A percentile compares a stretch with the other conserved stretches of the same genome.
These are phyloP conservation scores for Spilarctia lutea DNA, from an alignment of 2,888 invertebrate species.

Conservation along the genomic window DNA sequence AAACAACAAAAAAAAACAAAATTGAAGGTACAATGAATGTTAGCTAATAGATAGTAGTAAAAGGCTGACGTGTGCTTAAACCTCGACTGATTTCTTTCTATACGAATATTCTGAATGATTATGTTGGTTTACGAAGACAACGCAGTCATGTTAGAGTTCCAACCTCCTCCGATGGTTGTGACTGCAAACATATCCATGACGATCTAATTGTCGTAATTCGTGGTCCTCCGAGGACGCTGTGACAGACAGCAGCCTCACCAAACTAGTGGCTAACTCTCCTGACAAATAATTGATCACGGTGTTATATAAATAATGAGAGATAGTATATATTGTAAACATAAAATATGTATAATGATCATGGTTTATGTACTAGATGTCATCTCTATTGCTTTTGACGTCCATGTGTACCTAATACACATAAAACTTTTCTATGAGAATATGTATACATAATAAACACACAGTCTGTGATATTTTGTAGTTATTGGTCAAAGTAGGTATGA, in stretches of 20 bases:
- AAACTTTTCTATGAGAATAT: constrained; percentile 86
- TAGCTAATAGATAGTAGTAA: constrained; percentile 70
- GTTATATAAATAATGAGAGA: constrained; percentile 74
- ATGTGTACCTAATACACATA: constrained; percentile 82
- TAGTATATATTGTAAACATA: constrained; percentile 72
- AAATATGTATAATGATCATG: constrained; percentile 75
- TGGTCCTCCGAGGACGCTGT: constrained; percentile 7
- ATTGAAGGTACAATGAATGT: constrained; percentile 83
- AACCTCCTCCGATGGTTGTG: constrained; percentile 78
- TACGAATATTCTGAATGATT: constrained; percentile 61
- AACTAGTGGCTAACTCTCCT: constrained; percentile 75
- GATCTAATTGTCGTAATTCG: constrained; percentile 40
- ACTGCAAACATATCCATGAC: constrained; percentile 82
- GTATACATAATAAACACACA: constrained; percentile 86
- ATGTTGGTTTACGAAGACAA: constrained; percentile 56
- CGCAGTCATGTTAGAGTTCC: constrained; percentile 68
- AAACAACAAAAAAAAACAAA: constrained; percentile 59
- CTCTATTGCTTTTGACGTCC: constrained; percentile 85
- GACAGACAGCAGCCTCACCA: constrained; percentile 49
- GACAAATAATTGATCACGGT: constrained; percentile 78
- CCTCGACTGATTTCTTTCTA: constrained; percentile 71
- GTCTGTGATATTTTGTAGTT: constrained; percentile 87
- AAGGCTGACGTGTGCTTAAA: constrained; percentile 75
- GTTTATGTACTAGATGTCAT: constrained; percentile 78
- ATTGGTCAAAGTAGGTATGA: constrained; percentile 84